These are phyloP conservation scores for Pseudorectes ferrugineus DNA, from an alignment of 2,113 vertebrate genomes.

Conservation along the genomic window DNA sequence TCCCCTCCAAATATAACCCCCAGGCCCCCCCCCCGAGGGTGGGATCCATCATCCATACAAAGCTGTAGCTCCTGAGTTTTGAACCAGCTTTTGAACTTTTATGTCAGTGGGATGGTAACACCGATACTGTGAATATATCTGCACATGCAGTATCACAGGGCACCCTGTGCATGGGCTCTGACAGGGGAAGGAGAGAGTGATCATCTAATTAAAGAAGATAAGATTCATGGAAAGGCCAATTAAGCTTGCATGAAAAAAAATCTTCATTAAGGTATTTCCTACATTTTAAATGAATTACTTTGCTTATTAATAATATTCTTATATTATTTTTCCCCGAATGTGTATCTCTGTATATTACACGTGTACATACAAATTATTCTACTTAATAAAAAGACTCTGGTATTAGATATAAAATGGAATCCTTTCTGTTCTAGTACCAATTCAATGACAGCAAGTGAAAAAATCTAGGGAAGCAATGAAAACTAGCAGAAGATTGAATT, in stretches of 20 bases:
- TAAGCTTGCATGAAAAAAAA: neutral
- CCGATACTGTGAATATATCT: neutral
- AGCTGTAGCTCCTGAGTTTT: neutral
- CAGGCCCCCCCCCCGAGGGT: too few relatives aligned
- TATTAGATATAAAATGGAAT: neutral
- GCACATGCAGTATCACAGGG: accelerated
- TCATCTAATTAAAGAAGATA: neutral
- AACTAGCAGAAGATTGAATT: neutral
- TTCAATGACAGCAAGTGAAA: neutral
- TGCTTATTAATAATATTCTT: neutral
- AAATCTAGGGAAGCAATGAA: neutral
- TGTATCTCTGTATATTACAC: neutral
- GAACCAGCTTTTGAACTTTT: neutral
- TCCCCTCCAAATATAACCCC: neutral
- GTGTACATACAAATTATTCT: neutral
- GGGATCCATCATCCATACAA: neutral
- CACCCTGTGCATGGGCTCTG: accelerated
- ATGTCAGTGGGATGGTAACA: too few relatives aligned
- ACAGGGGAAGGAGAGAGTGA: neutral
- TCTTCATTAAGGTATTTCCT: neutral
- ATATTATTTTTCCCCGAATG: neutral
- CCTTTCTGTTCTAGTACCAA: neutral
- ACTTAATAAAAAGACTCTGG: neutral
- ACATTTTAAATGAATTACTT: neutral
- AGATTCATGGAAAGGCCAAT: neutral